phyloP scores from a whole-genome alignment of 2,888 invertebrate species.

The Saturnia japonica region DNA sequence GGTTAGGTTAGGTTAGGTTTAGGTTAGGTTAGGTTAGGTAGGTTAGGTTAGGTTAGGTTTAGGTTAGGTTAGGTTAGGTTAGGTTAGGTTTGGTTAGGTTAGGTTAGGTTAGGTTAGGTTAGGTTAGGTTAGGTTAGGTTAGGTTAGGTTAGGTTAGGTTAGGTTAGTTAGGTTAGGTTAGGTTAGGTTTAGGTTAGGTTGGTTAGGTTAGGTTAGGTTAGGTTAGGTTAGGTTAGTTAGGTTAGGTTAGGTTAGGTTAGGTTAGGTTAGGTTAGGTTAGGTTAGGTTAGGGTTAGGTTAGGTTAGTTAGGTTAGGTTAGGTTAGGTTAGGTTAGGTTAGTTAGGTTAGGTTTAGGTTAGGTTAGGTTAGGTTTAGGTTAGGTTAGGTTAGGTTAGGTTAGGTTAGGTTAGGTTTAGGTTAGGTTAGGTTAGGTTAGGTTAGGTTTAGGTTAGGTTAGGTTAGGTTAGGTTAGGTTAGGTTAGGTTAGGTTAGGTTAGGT shows the following conservation, averaged over 20 bases:
- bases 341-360: conserved; percentile 29
- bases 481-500: conserved; percentile 30
- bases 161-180: background rate
- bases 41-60: conserved; percentile 7
- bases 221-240: background rate
- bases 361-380: conserved; percentile 24
- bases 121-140: conserved; percentile 29
- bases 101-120: conserved; percentile 19
- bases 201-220: conserved; percentile 19
- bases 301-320: conserved; percentile 32
- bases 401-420: conserved; percentile 24
- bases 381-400: conserved; percentile 28
- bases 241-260: conserved; percentile 4
- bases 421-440: conserved; percentile 26
- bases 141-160: conserved; percentile 22
- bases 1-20: background rate
- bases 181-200: conserved; percentile 22
- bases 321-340: conserved; percentile 34
- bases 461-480: conserved; percentile 30
- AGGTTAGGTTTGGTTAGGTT: background rate
- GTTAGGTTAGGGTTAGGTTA: conserved; percentile 29
- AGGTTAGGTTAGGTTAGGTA: conserved; percentile 3
- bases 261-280: background rate
- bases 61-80: background rate
- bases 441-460: conserved; percentile 29